Evolutionary conservation across 2,113 vertebrate species (phyloP).

Genomic region (Labeo rohita): DNA sequence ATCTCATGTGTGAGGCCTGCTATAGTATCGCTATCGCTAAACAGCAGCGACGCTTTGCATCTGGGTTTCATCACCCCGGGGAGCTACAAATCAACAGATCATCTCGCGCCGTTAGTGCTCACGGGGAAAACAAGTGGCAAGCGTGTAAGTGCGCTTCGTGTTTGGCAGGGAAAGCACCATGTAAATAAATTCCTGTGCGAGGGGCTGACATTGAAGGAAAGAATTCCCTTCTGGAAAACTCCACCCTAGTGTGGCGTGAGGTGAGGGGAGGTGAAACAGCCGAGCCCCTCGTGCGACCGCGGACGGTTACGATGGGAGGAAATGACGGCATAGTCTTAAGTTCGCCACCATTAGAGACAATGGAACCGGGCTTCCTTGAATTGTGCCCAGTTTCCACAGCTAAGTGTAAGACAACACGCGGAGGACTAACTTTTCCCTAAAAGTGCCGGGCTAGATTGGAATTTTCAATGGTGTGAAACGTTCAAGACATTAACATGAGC

Average conservation of each 20-base stretch:
- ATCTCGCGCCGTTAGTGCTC: slow-evolving; percentile 3
- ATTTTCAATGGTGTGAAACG: slow-evolving; percentile 45
- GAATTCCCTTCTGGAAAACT: slow-evolving; percentile 54
- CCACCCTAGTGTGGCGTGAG: slow-evolving; percentile 41
- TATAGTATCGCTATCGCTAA: neutral
- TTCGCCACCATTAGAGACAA: slow-evolving; percentile 66
- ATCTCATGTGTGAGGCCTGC: neutral
- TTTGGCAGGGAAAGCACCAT: slow-evolving; percentile 56
- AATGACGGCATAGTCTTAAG: slow-evolving; percentile 52
- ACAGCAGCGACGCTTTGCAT: slow-evolving; percentile 35
- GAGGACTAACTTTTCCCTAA: slow-evolving; percentile 61
- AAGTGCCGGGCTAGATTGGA: slow-evolving; percentile 23
- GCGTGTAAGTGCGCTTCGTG: neutral
- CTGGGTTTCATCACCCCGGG: slow-evolving; percentile 23
- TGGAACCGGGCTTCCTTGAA: slow-evolving; percentile 74
- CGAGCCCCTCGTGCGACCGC: neutral
- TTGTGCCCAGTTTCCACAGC: slow-evolving; percentile 73
- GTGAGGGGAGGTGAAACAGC: slow-evolving; percentile 35
- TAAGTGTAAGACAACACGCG: slow-evolving; percentile 53
- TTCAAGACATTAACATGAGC: slow-evolving; percentile 36
- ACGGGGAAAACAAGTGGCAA: slow-evolving; percentile 7
- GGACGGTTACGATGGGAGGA: slow-evolving; percentile 35
- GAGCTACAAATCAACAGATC: slow-evolving; percentile 55
- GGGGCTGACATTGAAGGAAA: slow-evolving; percentile 54
- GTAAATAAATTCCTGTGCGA: slow-evolving; percentile 59